Evolutionary conservation across 2,888 invertebrate species (phyloP), one percentile per base, ranked within the genome.

Genomic region (Elaeidobius kamerunicus): DNA sequence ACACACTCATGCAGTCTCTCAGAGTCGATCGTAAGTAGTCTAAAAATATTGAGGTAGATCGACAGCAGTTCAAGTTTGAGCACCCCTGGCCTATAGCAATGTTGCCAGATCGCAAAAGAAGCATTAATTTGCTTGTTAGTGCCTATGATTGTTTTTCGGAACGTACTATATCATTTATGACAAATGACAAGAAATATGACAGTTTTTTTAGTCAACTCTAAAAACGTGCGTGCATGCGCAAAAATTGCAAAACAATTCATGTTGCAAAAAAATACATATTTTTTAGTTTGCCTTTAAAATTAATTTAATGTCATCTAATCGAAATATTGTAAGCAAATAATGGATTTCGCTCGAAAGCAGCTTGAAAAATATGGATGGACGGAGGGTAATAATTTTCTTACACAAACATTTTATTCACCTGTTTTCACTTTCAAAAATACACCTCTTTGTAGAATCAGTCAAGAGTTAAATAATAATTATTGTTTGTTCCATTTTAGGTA

Each of bases 341-440:
- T 84, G 84, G 79, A 84, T 75, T 88, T 88, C 72, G 88, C 85
- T 7, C 78, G 79, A 61, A 79, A 81, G 54, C 84, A 86, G 65
- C 69, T 89, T 9, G 77, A 84, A 62, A 88, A 88, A 73, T 87
- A 85, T 66, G 89, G 89, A 15, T 89, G 89, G 88, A 78, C 75
- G 46, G 80, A 82, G 74, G 84, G 84, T 82, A 74, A 57, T 11
- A 4, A 30, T 7, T 30, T 30, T 30, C 9, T 23, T 42, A 38
- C 16, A 4, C 17, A 38, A 36, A 23, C 2, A n/a, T 50, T 19
- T 14, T 20, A 32, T 34, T 27, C 32, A 46, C 9, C 9, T 2
- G 6, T 30, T 51, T 51, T 36, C 20, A 44, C 16, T 32, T 30
- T 43, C 32, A 5, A 43, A n/a, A n/a, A n/a, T n/a, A n/a, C n/a